phyloP scores from a whole-genome alignment of 2,797 vertebrate species.

The Linurgus olivaceus region DNA sequence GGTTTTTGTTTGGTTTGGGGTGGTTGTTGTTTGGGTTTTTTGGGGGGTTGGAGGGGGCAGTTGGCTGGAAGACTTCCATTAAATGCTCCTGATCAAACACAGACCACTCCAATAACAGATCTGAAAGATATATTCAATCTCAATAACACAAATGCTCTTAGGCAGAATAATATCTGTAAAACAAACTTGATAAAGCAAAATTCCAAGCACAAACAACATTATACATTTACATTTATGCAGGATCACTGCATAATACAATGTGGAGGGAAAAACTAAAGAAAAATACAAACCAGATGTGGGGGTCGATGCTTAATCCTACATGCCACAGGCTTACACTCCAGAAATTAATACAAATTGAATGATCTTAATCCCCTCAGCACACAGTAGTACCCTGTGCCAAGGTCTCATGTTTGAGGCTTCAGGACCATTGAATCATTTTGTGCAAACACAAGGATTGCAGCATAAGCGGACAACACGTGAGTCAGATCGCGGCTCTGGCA shows the following conservation, averaged over 20 bases:
- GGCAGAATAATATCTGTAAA: not conserved
- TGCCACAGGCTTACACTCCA: not conserved
- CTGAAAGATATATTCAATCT: not conserved
- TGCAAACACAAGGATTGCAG: not conserved
- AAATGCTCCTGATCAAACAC: not conserved
- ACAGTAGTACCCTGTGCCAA: not conserved
- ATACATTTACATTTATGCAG: not conserved
- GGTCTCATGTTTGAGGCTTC: not conserved
- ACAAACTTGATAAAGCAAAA: not conserved
- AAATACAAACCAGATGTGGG: not conserved
- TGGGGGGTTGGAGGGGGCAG: fast-evolving
- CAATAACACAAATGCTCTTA: not conserved
- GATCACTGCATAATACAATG: not conserved
- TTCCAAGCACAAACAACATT: not conserved
- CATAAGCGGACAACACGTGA: not conserved
- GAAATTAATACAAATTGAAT: not conserved
- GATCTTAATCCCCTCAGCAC: not conserved
- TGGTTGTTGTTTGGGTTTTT: not conserved
- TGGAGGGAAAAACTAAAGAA: not conserved
- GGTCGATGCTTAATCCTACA: not conserved
- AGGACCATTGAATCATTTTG: not conserved
- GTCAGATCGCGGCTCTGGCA: not conserved
- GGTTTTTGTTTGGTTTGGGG: not conserved
- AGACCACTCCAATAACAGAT: not conserved
- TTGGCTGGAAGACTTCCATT: not conserved